Evolutionary conservation across 2,888 invertebrate genomes (phyloP), one percentile per base, ranked within the genome.

Genomic region (Pachycephus smyrnensis): DNA sequence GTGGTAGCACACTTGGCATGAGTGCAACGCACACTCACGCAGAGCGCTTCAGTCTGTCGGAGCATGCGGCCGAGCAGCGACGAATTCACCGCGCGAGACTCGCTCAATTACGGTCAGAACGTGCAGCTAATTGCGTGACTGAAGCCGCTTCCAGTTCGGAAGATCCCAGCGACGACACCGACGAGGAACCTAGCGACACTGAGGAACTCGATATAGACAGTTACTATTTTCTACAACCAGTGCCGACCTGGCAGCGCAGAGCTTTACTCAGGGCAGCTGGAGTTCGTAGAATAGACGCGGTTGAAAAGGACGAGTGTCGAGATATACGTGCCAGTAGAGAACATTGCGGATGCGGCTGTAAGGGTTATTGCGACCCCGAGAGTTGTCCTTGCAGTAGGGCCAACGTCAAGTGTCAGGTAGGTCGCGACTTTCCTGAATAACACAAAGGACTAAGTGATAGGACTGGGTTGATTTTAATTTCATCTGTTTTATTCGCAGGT

Each of bases 321-420:
- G 96, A 97, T 84, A 98, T 99, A 85, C 94, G 98, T 82, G 95
- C 96, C 36, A 98, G 98, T 11, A 94, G 98, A 31, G 98, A 99
- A 90, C 96, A 97, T 87, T 98, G 98, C 91, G 98, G 98, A 71
- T 98, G 98, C 91, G 95, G 96, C 74, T 98, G 98, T 90, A 96
- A 97, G 91, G 97, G 96, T 76, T 96, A 96, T 89, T 99, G 99
- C 92, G 97, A 98, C 93, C 99, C 99, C 1, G 98, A 98, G 87
- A 97, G 96, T 33, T 99, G 99, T 92, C 96, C 97, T 30, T 99
- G 99, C 92, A 97, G 98, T 90, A 95, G 96, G 89, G 97, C 97
- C 73, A 98, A 98, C 81, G 99, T 99, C 84, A 98, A 98, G 93
- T 99, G 99, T 91, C 98, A 98, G 94, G 94, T 94, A 83, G 82